These are phyloP conservation scores for Agrilus mali DNA, from an alignment of 2,888 invertebrate species.

Conservation along the genomic window DNA sequence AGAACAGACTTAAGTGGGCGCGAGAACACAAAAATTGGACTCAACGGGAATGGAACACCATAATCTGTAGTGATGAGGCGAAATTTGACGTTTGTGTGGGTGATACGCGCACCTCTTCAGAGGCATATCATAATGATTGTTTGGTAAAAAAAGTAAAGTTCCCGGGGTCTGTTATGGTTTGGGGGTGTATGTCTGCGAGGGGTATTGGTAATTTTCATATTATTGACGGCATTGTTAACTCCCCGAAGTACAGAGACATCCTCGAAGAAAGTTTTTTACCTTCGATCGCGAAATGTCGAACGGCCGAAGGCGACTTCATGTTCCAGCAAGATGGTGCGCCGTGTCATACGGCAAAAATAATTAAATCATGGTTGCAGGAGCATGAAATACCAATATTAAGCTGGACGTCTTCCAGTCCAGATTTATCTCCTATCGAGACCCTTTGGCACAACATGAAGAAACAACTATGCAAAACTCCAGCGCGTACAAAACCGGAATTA, in stretches of 20 bases:
- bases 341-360: constrained; percentile 5
- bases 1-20: background rate
- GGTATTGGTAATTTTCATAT: constrained; percentile 2
- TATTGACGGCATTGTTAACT: constrained; percentile 2
- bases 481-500: too few relatives aligned
- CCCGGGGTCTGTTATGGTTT: constrained; percentile 3
- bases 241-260: constrained; percentile 1
- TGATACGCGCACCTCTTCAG: background rate
- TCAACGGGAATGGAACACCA: constrained; percentile 1
- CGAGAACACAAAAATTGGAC: background rate
- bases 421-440: constrained; percentile 2
- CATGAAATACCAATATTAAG: constrained; percentile 1
- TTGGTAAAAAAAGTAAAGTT: constrained; percentile 3
- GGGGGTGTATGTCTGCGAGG: constrained; percentile 4
- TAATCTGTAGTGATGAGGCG: constrained; percentile 7
- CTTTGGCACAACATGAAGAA: constrained; percentile 5
- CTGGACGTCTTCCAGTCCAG: constrained; percentile 3
- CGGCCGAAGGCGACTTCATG: background rate
- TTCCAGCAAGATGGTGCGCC: constrained; percentile 4
- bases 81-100: constrained; percentile 4
- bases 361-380: constrained; percentile 1
- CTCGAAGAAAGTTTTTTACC: background rate
- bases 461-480: too few relatives aligned
- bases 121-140: constrained; percentile 4
- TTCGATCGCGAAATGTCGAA: background rate